Base-by-base conservation (phyloP, 2,888 invertebrate genomes). In the Drepanosiphum platanoidis region DNA sequence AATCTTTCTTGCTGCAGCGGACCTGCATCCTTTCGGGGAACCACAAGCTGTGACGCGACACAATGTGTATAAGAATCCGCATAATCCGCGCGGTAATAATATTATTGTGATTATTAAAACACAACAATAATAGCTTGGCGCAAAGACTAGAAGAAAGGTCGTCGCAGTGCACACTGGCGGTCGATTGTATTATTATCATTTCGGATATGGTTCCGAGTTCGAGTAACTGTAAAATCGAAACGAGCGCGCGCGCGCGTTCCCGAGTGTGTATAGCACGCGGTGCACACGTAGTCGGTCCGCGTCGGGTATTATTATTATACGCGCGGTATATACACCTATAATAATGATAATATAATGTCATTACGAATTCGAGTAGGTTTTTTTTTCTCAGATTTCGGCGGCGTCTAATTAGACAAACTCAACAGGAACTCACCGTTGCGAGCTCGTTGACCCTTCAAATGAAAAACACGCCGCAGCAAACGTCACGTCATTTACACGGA, bases 381-480 rank as follows among this genome's bases (percentile, higher is more conserved):
- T 52, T 52, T 52, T 13, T 58, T 9, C 27, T 8, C 11, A 9
- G 27, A 27, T 27, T 27, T 7, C 9, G 27, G 30, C 30, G 64
- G 30, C 30, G 64, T 64, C 11, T 30, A 64, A 64, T 64, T 64
- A 64, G 27, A 30, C 64, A 27, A 27, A 30, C 64, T 64, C 64
- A 27, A 64, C 64, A 2, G 64, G 64, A 64, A 64, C 30, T 30
- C 64, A 64, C 61, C 27, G 30, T 27, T 13, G n/a, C 18, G 58
- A 64, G 64, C 64, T 64, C 64, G 64, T 27, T 64, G 64, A 64
- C 64, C 64, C 64, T 64, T 30, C 18, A 46, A 18, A 52, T 52
- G 18, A 18, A 5, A 39, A 46, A 52, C 22, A 52, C 30, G 64
- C 1, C 30, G n/a, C 42, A 42, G n/a, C 42, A 42, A 42, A 46